A percentile compares a stretch with the other conserved stretches of the same genome.
Conservation (phyloP, 2,888 invertebrate genomes). For the Encarsia formosa region DNA sequence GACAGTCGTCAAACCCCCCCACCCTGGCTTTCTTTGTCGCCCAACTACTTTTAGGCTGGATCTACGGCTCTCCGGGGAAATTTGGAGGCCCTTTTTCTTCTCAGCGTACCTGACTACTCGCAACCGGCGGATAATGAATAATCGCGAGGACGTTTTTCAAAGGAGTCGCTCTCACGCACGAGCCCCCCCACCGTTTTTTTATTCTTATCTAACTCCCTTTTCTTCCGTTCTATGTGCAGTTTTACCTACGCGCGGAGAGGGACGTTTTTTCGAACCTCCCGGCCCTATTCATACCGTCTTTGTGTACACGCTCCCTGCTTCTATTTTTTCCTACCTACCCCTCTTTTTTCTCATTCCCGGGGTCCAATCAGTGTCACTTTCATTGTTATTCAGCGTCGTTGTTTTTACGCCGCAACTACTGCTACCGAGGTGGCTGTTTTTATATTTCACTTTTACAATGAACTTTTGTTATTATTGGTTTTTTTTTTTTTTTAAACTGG, state of each 20-base stretch:
- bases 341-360: neutral
- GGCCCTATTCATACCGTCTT: neutral
- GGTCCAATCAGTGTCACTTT: neutral
- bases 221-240: neutral
- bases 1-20: no score
- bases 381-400: neutral
- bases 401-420: slow-evolving; percentile 1
- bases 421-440: neutral
- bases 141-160: slow-evolving; percentile 22
- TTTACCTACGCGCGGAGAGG: neutral
- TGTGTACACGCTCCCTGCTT: neutral
- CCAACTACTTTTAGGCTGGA: no score
- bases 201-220: neutral
- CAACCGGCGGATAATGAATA: slow-evolving; percentile 29
- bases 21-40: no score
- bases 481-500: no score
- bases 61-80: slow-evolving; percentile 29
- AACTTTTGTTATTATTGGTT: slow-evolving; percentile 18
- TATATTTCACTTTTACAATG: neutral
- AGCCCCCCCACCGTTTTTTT: neutral
- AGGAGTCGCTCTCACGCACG: neutral
- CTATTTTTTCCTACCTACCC: neutral
- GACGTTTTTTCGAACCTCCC: neutral
- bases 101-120: slow-evolving; percentile 9
- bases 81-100: slow-evolving; percentile 19